Evolutionary conservation across 2,888 invertebrate genomes (phyloP), one percentile per base, ranked within the genome.

Genomic region (Drosophila anomalipes): DNA sequence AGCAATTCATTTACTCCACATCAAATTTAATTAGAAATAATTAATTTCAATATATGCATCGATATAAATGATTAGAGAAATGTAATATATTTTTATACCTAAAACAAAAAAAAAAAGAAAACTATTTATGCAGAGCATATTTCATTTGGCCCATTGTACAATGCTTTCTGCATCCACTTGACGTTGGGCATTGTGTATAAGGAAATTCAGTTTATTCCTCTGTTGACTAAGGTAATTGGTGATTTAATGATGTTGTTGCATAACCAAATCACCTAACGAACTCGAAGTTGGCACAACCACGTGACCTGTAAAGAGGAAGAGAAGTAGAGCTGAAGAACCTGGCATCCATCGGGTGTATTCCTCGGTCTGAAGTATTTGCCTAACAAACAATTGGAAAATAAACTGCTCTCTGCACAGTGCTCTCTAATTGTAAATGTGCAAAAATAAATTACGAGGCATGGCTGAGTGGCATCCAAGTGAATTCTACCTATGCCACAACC

Each of bases 241-340:
- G 87, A 87, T 87, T 87, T 88, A 87, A 87, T 87, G 87, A 87
- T 87, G 87, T 88, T 87, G 87, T 86, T 87, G 89, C 86, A 87
- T 87, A 87, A 88, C 87, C 87, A 88, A 87, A 87, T 87, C 87
- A 87, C 86, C 87, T 86, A 88, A 87, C 87, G 87, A 87, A 86
- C 73, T 79, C 82, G 56, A 81, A 81, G 70, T 49, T 59, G 68
- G 66, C 62, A 66, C 51, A 60, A 30, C 30, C 68, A 49, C 28
- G 12, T 37, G 26, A 28, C 26, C 26, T 12, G 26, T 47, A 26
- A 47, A 16, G 26, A 26, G 16, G 1, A 47, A 26, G 47, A 9
- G 37, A 26, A 19, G 60, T 58, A 3, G 6, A n/a, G 53, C 47
- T 35, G 47, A 44, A 47, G 67, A 56, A 49, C 33, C n/a, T 37